Evolutionary conservation across 2,797 vertebrate genomes (phyloP), one percentile per base, ranked within the genome.

Genomic region (Melanotaenia pygmaea): DNA sequence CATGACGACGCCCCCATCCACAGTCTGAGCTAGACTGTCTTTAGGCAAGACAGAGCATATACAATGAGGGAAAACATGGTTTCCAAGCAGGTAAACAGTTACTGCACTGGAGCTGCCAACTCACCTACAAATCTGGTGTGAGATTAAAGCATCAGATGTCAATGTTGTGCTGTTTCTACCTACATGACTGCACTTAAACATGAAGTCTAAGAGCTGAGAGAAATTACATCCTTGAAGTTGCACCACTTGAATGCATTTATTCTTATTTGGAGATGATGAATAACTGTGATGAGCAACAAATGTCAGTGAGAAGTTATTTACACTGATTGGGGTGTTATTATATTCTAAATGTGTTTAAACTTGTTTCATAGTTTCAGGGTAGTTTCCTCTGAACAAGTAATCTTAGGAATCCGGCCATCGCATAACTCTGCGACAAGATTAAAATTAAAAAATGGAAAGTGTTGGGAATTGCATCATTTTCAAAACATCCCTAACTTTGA

Each of bases 1-100:
- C 16, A 4, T 30, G 24, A 59, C 64, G 83, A 72, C 51, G 67
- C 67, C 47, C 32, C 40, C 66, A 2, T 64, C 24, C 58, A 9
- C 60, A 18, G 56, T 50, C 70, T 67, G 58, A 81, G 61, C 47
- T 1, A 35, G 45, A 58, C 51, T 50, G 69, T 69, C 68, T 74
- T 76, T 78, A 62, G 88, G 81, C 86, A 80, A 86, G 80, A 90
- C 70, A 1, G 67, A 86, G 79, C 77, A 61, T 37, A 87, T 58
- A 81, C 67, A 80, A 69, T 64, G 16, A 26, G 68, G 73, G 47
- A 82, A 90, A 91, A 89, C 90, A 87, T 45, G 40, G 85, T 85
- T 83, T 90, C 89, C 79, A 87, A 67, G 86, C 82, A 81, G 72
- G 86, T 90, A 90, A 89, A 92, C 88, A 89, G 68, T 82, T 37